Percentiles rank a stretch among this genome's conserved stretches.
phyloP scores from a whole-genome alignment of 2,113 vertebrate species.

The Oophaga pumilio region DNA sequence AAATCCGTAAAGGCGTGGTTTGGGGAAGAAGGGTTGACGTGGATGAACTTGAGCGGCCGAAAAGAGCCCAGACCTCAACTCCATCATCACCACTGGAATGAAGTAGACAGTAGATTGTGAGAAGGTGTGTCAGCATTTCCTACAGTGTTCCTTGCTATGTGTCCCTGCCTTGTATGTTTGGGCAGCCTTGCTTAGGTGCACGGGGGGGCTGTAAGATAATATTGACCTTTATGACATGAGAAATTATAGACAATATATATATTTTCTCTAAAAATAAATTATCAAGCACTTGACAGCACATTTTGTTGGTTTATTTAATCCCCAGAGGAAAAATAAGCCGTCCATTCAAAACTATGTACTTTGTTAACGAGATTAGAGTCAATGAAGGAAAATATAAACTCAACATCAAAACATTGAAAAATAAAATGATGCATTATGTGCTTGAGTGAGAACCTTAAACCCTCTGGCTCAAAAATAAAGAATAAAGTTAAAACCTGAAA shows the following conservation, averaged over 20 bases:
- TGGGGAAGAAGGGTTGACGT: no score
- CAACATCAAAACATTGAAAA: conserved; percentile 46
- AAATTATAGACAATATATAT: conserved; percentile 2
- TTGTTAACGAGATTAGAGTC: conserved; percentile 44
- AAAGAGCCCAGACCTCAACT: no score
- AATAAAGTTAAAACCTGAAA: conserved; percentile 19
- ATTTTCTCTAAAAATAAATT: conserved; percentile 36
- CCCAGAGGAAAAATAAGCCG: conserved; percentile 27
- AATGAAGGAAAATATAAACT: conserved; percentile 48
- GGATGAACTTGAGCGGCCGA: no score
- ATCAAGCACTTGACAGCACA: conserved; percentile 14
- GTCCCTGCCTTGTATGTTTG: neutral
- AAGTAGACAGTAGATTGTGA: no score
- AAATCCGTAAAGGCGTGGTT: no score
- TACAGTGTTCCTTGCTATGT: neutral
- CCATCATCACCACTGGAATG: no score
- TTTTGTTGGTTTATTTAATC: conserved; percentile 38
- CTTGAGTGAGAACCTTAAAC: conserved; percentile 53
- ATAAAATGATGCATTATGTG: conserved; percentile 53
- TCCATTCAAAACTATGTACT: conserved; percentile 40
- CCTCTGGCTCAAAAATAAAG: conserved; percentile 48
- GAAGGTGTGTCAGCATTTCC: neutral
- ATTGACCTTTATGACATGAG: conserved; percentile 11
- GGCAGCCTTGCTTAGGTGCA: neutral
- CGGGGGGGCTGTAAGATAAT: conserved; percentile 3